Conservation (phyloP, 1,140 invertebrate species). For the Procambarus virginalis region DNA sequence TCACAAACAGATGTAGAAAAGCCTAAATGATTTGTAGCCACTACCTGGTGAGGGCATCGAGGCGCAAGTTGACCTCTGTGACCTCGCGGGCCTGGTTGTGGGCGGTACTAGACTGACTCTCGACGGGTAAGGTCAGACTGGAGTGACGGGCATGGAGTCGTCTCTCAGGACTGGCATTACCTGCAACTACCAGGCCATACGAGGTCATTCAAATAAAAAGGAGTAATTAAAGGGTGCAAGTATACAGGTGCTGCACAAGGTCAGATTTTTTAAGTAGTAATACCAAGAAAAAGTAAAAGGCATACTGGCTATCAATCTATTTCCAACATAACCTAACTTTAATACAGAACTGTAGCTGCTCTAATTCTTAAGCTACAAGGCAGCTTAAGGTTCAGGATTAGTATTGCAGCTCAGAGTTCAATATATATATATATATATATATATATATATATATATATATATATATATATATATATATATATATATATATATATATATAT, state of each 20-base stretch:
- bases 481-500: background rate
- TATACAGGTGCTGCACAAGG: background rate
- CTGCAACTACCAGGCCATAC: conserved; percentile 65
- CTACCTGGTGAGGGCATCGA: conserved; percentile 68
- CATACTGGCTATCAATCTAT: background rate
- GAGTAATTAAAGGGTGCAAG: background rate
- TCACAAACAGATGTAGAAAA: background rate
- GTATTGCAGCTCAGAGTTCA: background rate
- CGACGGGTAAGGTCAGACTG: conserved; percentile 60
- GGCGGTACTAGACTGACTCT: conserved; percentile 19
- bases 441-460: conserved; percentile 36
- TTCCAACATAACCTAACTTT: background rate
- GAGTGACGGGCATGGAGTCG: conserved; percentile 51
- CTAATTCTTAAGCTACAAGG: background rate
- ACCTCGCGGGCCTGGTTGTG: conserved; percentile 50
- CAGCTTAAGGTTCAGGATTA: background rate
- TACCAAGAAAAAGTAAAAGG: background rate
- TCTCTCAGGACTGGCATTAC: conserved; percentile 67
- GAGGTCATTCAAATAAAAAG: conserved; percentile 22
- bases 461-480: conserved; percentile 26
- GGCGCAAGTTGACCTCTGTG: conserved; percentile 58
- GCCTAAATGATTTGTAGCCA: background rate
- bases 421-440: conserved; percentile 46
- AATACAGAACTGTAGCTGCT: background rate
- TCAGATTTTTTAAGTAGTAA: background rate